phyloP scores from a whole-genome alignment of 1,140 invertebrate genomes.

The Scaptodrosophila lebanonensis region DNA sequence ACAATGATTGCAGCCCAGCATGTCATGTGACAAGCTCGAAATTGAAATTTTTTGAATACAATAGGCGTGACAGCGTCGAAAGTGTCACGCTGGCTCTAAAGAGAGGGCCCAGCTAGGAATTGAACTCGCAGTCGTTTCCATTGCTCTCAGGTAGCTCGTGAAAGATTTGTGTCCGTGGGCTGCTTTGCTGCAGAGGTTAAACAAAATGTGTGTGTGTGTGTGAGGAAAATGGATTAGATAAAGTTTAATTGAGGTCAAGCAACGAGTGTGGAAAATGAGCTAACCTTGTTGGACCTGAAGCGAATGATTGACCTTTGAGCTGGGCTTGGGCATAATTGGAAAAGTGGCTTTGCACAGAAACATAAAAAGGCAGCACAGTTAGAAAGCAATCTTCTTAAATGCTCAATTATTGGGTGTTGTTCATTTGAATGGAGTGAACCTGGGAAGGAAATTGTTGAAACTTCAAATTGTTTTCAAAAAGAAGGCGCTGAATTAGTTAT shows the following conservation, averaged over 20 bases:
- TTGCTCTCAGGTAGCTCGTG: conserved; percentile 39
- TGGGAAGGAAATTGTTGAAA: too few relatives aligned
- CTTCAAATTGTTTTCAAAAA: too few relatives aligned
- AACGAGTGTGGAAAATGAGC: conserved; percentile 14
- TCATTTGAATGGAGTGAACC: too few relatives aligned
- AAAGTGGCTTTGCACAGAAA: too few relatives aligned
- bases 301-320: conserved; percentile 13
- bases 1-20: conserved; percentile 58
- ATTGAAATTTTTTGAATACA: conserved; percentile 18
- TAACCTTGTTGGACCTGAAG: conserved; percentile 12
- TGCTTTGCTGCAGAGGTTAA: conserved; percentile 57
- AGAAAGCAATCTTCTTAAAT: too few relatives aligned
- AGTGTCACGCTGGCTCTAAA: conserved; percentile 58
- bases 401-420: too few relatives aligned
- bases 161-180: conserved; percentile 8
- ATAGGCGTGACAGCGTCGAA: conserved; percentile 34
- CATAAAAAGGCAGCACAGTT: too few relatives aligned
- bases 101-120: too few relatives aligned
- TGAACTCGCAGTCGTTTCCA: too few relatives aligned
- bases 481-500: too few relatives aligned
- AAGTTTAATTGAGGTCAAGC: conserved; percentile 65
- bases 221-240: conserved; percentile 55
- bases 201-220: conserved; percentile 41
- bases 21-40: conserved; percentile 47
- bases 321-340: conserved; percentile 7